Evolutionary conservation across 2,888 invertebrate species (phyloP).

Genomic region (Dasysyrphus albostriatus): DNA sequence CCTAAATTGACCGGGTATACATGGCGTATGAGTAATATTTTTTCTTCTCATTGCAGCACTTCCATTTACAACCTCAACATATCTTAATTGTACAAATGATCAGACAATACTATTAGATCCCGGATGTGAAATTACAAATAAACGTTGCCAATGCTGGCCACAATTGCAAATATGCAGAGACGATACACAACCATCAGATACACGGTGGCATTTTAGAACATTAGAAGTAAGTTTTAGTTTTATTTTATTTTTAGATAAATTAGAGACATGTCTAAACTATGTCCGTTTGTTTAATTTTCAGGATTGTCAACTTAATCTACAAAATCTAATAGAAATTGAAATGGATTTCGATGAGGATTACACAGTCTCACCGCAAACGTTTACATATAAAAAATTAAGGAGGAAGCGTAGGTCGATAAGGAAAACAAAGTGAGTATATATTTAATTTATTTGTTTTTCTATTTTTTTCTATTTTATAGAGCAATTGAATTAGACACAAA

Average conservation of each 20-base stretch:
- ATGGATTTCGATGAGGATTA: constrained; percentile 84
- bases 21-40: constrained; percentile 48
- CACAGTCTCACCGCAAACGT: constrained; percentile 83
- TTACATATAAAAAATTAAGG: constrained; percentile 82
- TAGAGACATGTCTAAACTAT: background rate
- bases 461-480: background rate
- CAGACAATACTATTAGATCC: constrained; percentile 82
- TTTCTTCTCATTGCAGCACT: constrained; percentile 79
- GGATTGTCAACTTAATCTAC: constrained; percentile 84
- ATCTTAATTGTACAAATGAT: constrained; percentile 82
- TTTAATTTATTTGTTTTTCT: background rate
- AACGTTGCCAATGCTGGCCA: constrained; percentile 84
- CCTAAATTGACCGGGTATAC: background rate
- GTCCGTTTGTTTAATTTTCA: constrained; percentile 60
- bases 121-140: constrained; percentile 84
- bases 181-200: constrained; percentile 79
- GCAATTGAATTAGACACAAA: no score
- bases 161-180: constrained; percentile 82
- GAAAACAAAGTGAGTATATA: constrained; percentile 80
- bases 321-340: constrained; percentile 83
- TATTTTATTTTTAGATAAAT: background rate
- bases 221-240: constrained; percentile 79
- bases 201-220: constrained; percentile 83
- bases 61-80: constrained; percentile 79
- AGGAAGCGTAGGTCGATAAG: constrained; percentile 82